phyloP scores from a whole-genome alignment of 2,888 invertebrate genomes.

The Subacronicta megacephala region DNA sequence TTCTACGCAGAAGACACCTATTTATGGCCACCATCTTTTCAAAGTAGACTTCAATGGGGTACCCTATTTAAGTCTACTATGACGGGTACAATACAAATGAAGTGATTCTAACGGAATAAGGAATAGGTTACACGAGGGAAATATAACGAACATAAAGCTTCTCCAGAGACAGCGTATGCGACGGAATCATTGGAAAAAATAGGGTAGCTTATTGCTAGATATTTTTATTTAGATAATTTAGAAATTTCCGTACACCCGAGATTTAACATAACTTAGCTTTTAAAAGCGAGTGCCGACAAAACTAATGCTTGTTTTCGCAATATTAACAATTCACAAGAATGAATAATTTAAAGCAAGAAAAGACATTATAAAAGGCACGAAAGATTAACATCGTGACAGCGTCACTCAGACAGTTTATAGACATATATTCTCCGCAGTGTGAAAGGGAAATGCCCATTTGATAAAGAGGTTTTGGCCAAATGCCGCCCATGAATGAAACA shows the following conservation, averaged over 20 bases:
- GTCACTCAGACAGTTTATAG: too few species aligned
- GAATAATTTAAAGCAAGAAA: too few species aligned
- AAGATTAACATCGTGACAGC: too few species aligned
- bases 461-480: too few species aligned
- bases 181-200: conserved; percentile 43
- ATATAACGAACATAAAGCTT: conserved; percentile 47
- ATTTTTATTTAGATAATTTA: too few species aligned
- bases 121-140: conserved; percentile 44
- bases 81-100: conserved; percentile 40
- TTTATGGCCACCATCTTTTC: conserved; percentile 37
- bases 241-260: conserved; percentile 25
- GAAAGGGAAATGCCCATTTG: too few species aligned
- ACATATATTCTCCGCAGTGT: too few species aligned
- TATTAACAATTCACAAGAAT: background rate
- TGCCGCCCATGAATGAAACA: too few species aligned
- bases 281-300: background rate
- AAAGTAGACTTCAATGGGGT: conserved; percentile 5
- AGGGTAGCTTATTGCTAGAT: conserved; percentile 17
- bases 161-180: conserved; percentile 45
- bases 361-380: too few species aligned
- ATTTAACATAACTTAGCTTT: background rate
- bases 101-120: conserved; percentile 31
- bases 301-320: background rate
- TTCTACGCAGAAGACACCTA: conserved; percentile 43
- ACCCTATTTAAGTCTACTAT: conserved; percentile 40